Base-by-base conservation (phyloP, 2,888 invertebrate genomes). In the Halocaridina rubra region DNA sequence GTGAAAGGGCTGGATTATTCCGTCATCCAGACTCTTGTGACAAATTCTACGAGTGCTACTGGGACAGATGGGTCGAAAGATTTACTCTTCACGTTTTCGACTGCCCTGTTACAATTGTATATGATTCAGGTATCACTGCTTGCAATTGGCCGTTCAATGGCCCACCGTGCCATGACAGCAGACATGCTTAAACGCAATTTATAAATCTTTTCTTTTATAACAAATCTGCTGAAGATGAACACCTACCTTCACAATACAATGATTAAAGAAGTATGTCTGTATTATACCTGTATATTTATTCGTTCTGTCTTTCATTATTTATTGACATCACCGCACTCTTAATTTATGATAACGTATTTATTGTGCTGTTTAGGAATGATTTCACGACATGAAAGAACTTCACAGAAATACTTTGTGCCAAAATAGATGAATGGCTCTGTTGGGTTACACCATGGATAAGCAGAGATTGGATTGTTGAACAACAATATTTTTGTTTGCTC, bases 131-230 rank as follows among this genome's bases (percentile, higher is more conserved):
- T 81, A 92, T 95, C 89, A 94, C 94, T n/a, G 96, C 95, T 72
- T 96, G 96, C 89, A 95, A 95, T 90, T 95, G 95, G 95, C 95
- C 95, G 0, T 95, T 94, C 89, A 94, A 95, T 90, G 95, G 95
- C 32, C 95, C 95, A 0, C 94, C 94, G 76, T 95, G 95, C 90
- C 93, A 94, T 88, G 94, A 87, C 16, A 75, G 59, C 19, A 64
- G 32, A 8, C 59, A 79, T 46, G 46, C 46, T 22, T 74, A 46
- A 74, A 46, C 22, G 19, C 53, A 7, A 5, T n/a, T 53, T 3
- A 3, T n/a, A n/a, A n/a, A n/a, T n/a, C n/a, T n/a, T n/a, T n/a
- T n/a, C n/a, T n/a, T n/a, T n/a, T n/a, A n/a, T n/a, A n/a, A n/a
- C n/a, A n/a, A n/a, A n/a, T n/a, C n/a, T n/a, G n/a, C n/a, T n/a